Percentiles rank a stretch among this genome's conserved stretches.
These are phyloP conservation scores for Orchesellides sinensis DNA, from an alignment of 2,888 invertebrate genomes.

Conservation along the genomic window DNA sequence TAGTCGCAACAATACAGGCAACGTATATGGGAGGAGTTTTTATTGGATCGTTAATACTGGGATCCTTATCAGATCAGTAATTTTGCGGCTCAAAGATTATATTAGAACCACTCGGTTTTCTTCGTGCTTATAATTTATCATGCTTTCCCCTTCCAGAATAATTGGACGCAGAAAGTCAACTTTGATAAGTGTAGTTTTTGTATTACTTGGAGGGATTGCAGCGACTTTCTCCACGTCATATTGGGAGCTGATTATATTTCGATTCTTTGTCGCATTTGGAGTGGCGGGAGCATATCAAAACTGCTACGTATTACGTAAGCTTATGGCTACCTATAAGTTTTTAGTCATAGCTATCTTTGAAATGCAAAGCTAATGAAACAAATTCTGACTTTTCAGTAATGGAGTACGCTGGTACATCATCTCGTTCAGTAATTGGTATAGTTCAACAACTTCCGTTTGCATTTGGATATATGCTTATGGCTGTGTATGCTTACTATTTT, in stretches of 20 bases:
- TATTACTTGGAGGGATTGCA: constrained; percentile 62
- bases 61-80: constrained; percentile 71
- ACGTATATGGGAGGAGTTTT: constrained; percentile 72
- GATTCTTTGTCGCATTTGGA: constrained; percentile 72
- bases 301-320: constrained; percentile 70
- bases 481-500: constrained; percentile 69
- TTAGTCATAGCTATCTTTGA: neutral
- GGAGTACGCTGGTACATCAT: constrained; percentile 70
- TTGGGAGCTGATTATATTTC: constrained; percentile 61
- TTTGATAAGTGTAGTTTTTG: constrained; percentile 58
- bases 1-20: constrained; percentile 72
- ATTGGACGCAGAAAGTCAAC: constrained; percentile 70
- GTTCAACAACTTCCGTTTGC: constrained; percentile 71
- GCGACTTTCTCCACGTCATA: constrained; percentile 66
- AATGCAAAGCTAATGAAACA: too few relatives aligned
- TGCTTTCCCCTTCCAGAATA: constrained; percentile 46
- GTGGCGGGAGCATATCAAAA: constrained; percentile 73
- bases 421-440: constrained; percentile 70
- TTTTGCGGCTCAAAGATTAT: neutral
- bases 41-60: constrained; percentile 67
- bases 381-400: constrained; percentile 68
- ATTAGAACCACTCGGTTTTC: neutral
- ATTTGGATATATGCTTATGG: constrained; percentile 72
- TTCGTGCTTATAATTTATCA: neutral
- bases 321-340: neutral